Base-by-base conservation (phyloP, 2,888 invertebrate species). In the Lamellibrachia satsuma region DNA sequence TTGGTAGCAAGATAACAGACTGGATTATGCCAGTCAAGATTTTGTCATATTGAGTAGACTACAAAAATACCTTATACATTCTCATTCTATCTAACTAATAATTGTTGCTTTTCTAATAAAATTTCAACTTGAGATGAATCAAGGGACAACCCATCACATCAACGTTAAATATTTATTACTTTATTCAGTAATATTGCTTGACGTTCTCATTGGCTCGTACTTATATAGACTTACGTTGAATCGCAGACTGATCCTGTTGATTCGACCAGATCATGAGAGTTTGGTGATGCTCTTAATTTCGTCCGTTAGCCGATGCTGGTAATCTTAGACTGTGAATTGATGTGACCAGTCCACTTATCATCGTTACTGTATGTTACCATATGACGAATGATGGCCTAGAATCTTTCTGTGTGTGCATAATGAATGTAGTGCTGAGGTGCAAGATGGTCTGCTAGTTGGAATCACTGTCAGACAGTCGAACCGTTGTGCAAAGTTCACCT, bases 391-490 rank as follows among this genome's bases (percentile, higher is more conserved):
- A 75, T 75, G 75, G 75, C 11, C n/a, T 11, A 2, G 75, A 75
- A n/a, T 22, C 75, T 6, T 75, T 75, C 22, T 22, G n/a, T 75
- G 75, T 75, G 75, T 75, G 75, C n/a, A 6, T 75, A 22, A 55
- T 6, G 22, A 22, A 75, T 75, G 22, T 6, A n/a, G 75, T 22
- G 75, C n/a, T 75, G 75, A 75, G 75, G 22, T 22, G 75, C 75
- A 75, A n/a, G 15, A 75, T 22, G 6, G 22, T 15, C 75, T 75
- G 75, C 75, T 75, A 75, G 75, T 75, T 75, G 75, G 75, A 75
- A 75, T 75, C 75, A 75, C 75, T 75, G 75, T 75, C 75, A 75
- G 75, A 75, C 75, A n/a, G 75, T 75, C 75, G 75, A 75, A 75
- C 75, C 4, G n/a, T 75, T 15, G 22, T 22, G 75, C 75, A 75